Conservation (phyloP, 2,888 invertebrate genomes). For the Rutpela maculata region DNA sequence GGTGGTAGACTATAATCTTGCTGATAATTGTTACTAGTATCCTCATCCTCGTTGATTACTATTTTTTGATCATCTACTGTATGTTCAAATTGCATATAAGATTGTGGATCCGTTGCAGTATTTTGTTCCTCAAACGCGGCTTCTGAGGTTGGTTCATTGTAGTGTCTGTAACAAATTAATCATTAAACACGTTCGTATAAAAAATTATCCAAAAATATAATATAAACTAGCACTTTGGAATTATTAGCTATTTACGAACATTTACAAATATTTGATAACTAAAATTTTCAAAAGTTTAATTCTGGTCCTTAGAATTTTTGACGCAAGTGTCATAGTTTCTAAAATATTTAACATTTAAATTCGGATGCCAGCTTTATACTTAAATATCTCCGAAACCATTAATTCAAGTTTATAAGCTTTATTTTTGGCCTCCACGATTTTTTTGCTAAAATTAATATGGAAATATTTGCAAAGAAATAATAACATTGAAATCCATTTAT, state of each 20-base stretch:
- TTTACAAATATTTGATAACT: background rate
- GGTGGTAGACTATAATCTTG: slow-evolving; percentile 50
- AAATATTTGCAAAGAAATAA: no score
- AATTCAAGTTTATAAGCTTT: no score
- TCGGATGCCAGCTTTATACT: no score
- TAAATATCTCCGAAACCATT: no score
- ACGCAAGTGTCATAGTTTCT: no score
- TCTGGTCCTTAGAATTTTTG: no score
- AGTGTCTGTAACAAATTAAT: slow-evolving; percentile 43
- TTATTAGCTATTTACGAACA: background rate
- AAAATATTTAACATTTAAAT: no score
- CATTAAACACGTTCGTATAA: background rate
- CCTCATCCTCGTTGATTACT: slow-evolving; percentile 27
- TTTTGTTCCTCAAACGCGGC: slow-evolving; percentile 30
- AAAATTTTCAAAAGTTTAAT: no score
- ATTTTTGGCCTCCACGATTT: no score
- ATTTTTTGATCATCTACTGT: slow-evolving; percentile 55
- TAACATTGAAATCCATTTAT: no score
- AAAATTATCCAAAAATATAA: background rate
- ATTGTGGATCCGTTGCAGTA: slow-evolving; percentile 57
- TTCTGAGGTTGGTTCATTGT: slow-evolving; percentile 48
- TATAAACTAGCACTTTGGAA: background rate
- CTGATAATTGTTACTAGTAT: slow-evolving; percentile 49
- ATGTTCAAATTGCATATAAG: slow-evolving; percentile 64
- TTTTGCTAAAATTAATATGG: no score